Evolutionary conservation across 2,113 vertebrate genomes (phyloP).

Genomic region (Athene noctua): DNA sequence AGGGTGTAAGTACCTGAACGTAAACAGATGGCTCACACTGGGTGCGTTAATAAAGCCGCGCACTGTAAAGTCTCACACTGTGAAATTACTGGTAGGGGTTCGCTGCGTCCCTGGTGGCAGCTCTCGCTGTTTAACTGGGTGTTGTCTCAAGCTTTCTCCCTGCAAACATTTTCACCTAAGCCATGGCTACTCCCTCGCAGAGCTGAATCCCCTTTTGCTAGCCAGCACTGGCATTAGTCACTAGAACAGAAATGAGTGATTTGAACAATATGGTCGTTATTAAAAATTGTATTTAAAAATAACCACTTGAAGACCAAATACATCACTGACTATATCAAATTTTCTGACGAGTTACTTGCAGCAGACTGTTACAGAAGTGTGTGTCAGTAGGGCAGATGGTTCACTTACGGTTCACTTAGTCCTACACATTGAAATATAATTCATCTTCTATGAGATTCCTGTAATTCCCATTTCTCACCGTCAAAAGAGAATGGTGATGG

Average conservation of each 20-base stretch:
- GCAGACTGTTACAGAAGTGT: neutral
- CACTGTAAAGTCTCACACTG: rapidly evolving
- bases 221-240: neutral
- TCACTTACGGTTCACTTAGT: neutral
- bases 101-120: neutral
- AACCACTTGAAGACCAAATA: neutral
- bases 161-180: neutral
- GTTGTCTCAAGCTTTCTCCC: neutral
- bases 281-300: neutral
- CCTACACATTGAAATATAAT: neutral
- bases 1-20: neutral
- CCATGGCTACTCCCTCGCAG: rapidly evolving
- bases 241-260: neutral
- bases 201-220: neutral
- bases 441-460: neutral
- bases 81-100: neutral
- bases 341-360: neutral
- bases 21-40: neutral
- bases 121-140: neutral
- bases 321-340: neutral
- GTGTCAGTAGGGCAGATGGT: neutral
- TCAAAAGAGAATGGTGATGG: neutral
- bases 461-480: neutral
- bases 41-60: rapidly evolving
- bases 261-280: neutral